Evolutionary conservation across 1,140 invertebrate genomes (phyloP).

Genomic region (Pseudobourletiella spinata): DNA sequence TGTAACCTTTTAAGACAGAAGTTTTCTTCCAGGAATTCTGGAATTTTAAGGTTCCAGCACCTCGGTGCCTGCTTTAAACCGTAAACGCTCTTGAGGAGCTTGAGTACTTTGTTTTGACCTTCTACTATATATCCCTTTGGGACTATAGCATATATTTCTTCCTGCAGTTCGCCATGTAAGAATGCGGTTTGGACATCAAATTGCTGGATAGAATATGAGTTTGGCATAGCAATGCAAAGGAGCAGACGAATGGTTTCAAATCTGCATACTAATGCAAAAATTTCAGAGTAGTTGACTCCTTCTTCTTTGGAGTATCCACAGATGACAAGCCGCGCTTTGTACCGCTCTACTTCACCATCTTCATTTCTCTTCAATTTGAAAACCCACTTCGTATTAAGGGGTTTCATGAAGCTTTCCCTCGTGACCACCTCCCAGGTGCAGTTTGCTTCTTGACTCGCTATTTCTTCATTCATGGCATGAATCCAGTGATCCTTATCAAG

Average conservation of each 20-base stretch:
- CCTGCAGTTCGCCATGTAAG: conserved; percentile 39
- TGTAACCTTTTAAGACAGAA: background rate
- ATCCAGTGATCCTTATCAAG: conserved; percentile 2
- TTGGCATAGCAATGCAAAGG: conserved; percentile 39
- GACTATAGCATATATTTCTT: conserved; percentile 39
- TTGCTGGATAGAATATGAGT: too few relatives aligned
- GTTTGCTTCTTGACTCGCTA: conserved; percentile 1
- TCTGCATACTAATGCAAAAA: conserved; percentile 39
- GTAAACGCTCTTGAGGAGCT: too few relatives aligned
- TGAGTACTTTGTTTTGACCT: background rate
- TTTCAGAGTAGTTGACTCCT: conserved; percentile 37
- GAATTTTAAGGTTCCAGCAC: too few relatives aligned
- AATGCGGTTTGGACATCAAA: conserved; percentile 42
- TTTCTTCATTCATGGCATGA: conserved; percentile 8
- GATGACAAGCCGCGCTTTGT: conserved; percentile 32
- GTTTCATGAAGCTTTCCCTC: conserved; percentile 13
- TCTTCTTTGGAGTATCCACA: conserved; percentile 35
- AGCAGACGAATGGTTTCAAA: conserved; percentile 40
- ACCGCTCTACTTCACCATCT: background rate
- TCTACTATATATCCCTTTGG: conserved; percentile 29
- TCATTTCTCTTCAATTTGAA: conserved; percentile 23
- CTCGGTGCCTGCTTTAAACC: too few relatives aligned
- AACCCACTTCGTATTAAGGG: conserved; percentile 31
- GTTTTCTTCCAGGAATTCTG: background rate
- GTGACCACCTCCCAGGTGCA: conserved; percentile 20